These are phyloP conservation scores for Emmelina monodactyla DNA, from an alignment of 2,888 invertebrate genomes.

Conservation along the genomic window DNA sequence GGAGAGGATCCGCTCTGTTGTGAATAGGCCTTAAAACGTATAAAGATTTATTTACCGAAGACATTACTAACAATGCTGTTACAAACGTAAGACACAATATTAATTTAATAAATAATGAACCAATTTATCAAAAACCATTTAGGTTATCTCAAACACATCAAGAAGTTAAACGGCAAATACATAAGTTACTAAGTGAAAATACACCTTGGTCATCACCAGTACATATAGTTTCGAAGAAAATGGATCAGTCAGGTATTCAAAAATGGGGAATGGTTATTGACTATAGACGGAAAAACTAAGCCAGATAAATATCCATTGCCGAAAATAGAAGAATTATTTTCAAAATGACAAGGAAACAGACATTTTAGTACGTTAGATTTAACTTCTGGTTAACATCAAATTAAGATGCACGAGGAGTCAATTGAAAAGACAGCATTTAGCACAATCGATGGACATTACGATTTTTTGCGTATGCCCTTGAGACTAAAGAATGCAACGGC, in stretches of 20 bases:
- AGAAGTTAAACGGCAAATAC: neutral
- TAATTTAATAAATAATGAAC: conserved; percentile 2
- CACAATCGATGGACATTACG: conserved; percentile 8
- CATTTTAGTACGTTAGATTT: conserved; percentile 5
- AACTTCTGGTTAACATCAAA: conserved; percentile 13
- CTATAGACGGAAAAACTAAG: conserved; percentile 3
- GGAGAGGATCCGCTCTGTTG: too few species aligned
- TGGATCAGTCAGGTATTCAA: too few species aligned
- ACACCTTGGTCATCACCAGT: neutral
- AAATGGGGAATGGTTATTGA: conserved; percentile 9
- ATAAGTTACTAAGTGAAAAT: neutral
- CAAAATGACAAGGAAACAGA: conserved; percentile 7
- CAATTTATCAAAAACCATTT: too few species aligned
- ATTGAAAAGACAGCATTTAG: conserved; percentile 13
- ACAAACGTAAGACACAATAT: too few species aligned
- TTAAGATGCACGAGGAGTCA: conserved; percentile 8
- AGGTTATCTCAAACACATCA: neutral
- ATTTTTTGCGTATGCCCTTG: conserved; percentile 14
- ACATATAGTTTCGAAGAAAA: too few species aligned
- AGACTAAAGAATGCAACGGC: conserved; percentile 13
- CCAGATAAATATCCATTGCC: conserved; percentile 3
- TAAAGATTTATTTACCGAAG: conserved; percentile 10
- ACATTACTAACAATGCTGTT: too few species aligned
- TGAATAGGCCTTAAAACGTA: too few species aligned
- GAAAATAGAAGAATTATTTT: conserved; percentile 3